Conservation (phyloP, 2,113 vertebrate species). For the Microtus oregoni region DNA sequence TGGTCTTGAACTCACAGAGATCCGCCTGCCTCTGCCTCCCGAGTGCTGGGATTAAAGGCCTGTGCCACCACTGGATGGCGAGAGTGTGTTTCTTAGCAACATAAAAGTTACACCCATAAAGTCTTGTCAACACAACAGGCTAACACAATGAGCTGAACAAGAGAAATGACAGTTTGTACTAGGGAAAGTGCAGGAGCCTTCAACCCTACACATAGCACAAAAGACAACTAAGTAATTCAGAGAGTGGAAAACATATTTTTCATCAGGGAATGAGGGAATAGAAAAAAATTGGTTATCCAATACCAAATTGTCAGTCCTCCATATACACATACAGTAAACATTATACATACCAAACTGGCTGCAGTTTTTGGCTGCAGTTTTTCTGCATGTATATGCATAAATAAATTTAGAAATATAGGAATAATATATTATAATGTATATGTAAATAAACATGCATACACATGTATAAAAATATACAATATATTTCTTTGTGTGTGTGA, state of each 20-base stretch:
- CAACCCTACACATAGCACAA: neutral
- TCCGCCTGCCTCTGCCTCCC: no score
- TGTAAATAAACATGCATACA: neutral
- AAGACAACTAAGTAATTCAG: neutral
- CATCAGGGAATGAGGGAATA: neutral
- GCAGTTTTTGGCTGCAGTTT: neutral
- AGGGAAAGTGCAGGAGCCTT: neutral
- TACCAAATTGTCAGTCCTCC: neutral
- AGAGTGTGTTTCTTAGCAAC: neutral
- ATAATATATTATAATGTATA: neutral
- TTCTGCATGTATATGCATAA: neutral
- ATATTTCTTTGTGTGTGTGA: neutral
- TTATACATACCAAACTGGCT: neutral
- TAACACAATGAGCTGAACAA: neutral
- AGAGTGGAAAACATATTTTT: neutral
- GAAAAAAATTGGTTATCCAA: neutral
- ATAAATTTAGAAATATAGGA: neutral
- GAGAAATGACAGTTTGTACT: no score
- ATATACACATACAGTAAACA: neutral
- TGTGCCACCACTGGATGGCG: no score
- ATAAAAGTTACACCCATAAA: neutral
- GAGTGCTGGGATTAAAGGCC: no score
- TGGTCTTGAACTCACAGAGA: no score
- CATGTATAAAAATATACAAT: neutral
- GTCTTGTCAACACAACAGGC: neutral